Evolutionary conservation across 2,888 invertebrate species (phyloP).

Genomic region (Artemia sinica): DNA sequence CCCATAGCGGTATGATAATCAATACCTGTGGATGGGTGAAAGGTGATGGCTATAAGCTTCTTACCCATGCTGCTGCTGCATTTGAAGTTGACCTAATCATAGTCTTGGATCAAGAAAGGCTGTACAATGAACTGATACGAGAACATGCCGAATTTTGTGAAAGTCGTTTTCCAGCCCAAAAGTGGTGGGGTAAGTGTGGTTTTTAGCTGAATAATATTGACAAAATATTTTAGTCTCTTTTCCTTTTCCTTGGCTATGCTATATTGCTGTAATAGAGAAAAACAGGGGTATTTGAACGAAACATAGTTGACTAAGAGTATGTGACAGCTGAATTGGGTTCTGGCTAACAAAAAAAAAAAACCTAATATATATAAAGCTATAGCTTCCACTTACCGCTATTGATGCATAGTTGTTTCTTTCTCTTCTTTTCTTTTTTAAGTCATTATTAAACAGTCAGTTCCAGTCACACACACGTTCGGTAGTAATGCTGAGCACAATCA

Average conservation of each 20-base stretch:
- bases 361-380: no score
- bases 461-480: no score
- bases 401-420: no score
- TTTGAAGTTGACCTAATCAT: constrained; percentile 91
- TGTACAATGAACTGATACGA: constrained; percentile 79
- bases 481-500: no score
- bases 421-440: no score
- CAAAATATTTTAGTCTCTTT: not conserved
- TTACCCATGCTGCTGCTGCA: constrained; percentile 72
- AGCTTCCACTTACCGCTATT: no score
- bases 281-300: no score
- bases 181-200: constrained; percentile 70
- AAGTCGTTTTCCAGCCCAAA: constrained; percentile 78
- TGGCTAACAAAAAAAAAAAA: no score
- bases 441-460: no score
- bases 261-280: not conserved
- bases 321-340: no score
- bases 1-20: constrained; percentile 57
- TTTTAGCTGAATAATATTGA: constrained; percentile 15
- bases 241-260: constrained; percentile 9
- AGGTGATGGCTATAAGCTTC: constrained; percentile 65
- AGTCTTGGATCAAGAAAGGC: constrained; percentile 84
- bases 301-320: no score
- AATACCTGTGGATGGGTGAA: constrained; percentile 98
- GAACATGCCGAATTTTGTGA: constrained; percentile 86